Evolutionary conservation across 2,888 invertebrate genomes (phyloP).

Genomic region (Drosophila koepferae): DNA sequence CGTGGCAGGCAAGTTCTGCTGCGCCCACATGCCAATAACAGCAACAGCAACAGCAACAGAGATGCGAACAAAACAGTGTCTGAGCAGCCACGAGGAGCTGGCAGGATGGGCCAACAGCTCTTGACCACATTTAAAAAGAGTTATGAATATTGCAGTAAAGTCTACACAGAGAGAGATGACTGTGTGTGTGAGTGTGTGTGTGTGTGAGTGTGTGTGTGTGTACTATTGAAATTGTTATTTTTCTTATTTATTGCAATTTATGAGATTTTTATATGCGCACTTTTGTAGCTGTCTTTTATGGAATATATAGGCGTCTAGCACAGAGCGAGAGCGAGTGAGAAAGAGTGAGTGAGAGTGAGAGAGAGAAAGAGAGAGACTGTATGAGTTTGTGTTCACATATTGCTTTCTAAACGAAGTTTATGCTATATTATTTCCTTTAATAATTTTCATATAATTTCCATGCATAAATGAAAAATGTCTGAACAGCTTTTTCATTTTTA

Average conservation of each 20-base stretch:
- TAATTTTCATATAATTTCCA: conserved; percentile 3
- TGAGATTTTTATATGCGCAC: conserved; percentile 72
- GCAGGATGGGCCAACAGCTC: conserved; percentile 35
- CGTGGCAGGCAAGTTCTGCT: conserved; percentile 37
- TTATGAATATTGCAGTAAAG: conserved; percentile 76
- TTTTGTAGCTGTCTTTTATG: conserved; percentile 58
- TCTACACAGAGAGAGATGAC: conserved; percentile 33
- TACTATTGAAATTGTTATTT: conserved; percentile 72
- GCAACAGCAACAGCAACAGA: conserved; percentile 28
- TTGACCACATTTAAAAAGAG: conserved; percentile 81
- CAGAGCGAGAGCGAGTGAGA: background rate
- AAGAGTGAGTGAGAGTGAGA: background rate
- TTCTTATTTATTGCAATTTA: conserved; percentile 81
- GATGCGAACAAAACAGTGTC: conserved; percentile 21
- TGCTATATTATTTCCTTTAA: conserved; percentile 16
- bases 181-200: conserved; percentile 9
- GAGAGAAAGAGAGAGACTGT: background rate
- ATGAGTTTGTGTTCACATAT: conserved; percentile 27
- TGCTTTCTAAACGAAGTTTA: conserved; percentile 49
- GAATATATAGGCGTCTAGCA: background rate
- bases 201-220: conserved; percentile 35
- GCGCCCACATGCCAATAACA: conserved; percentile 54
- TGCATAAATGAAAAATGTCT: background rate
- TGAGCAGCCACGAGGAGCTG: background rate
- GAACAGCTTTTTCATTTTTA: background rate